Base-by-base conservation (phyloP, 2,113 vertebrate species). In the Cyprinodon brontotheroides region DNA sequence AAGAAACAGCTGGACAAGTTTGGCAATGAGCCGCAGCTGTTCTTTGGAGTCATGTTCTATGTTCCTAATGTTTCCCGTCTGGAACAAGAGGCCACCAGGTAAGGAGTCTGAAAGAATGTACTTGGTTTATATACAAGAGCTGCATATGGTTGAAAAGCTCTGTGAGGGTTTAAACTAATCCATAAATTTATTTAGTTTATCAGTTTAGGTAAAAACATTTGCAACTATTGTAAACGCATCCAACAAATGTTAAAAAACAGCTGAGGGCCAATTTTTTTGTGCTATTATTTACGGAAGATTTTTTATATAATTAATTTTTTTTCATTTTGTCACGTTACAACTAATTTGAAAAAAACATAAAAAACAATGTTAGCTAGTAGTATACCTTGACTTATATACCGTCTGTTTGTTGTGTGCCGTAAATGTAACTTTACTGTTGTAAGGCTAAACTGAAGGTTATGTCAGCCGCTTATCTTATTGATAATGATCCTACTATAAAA, bases 1-100 rank as follows among this genome's bases (percentile, higher is more conserved):
- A 99, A 98, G 95, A 99, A 99, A 88, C 97, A 99, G 93, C 93
- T 99, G 93, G 98, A 99, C 93, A 99, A 99, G 91, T 98, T 97
- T 73, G 96, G 97, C 89, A 97, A 96, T 13, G 97, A 99, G 92
- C 96, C 96, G 15, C 91, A 98, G 89, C 97, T 99, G 65, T 98
- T 97, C 92, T 99, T 99, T 3, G 97, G 97, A 63, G 97, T 99
- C 36, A 98, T 99, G 98, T 98, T 98, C 93, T 99, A 98, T 37
- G 96, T 99, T 78, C 97, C 98, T 80, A 97, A 83, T 41, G 96
- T 98, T 47, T 96, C 96, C 61, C 94, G 94, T 70, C 93, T 99
- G 73, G 96, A 97, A 89, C 97, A 99, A 71, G 96, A 97, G 89
- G 96, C 93, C 87, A 98, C 97, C 72, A 99, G 97, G 98, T 98